Evolutionary conservation across 1,140 invertebrate species (phyloP), one percentile per base, ranked within the genome.

Genomic region (Drosophila bocqueti): DNA sequence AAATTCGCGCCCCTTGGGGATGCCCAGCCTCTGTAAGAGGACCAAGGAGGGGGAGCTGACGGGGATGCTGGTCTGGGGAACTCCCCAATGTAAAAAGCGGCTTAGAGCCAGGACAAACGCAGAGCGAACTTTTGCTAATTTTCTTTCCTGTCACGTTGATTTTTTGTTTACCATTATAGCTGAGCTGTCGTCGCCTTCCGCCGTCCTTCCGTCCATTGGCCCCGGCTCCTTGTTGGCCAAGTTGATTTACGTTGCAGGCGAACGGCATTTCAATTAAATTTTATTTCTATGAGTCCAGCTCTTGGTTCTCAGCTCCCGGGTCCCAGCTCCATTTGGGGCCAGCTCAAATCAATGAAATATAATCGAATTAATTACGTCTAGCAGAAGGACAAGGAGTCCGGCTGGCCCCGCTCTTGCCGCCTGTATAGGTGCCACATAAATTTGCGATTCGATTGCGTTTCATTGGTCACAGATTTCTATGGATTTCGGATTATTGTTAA

Each of bases 341-440:
- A 60, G 79, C 64, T 79, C 81, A 87, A 91, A 91, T 91, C 87
- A 91, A 91, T 91, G 87, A 91, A 91, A 91, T 87, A 91, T 91
- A 91, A 91, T 91, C 87, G 83, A 91, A 91, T 91, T 91, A 91
- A 91, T 91, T 91, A 91, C 87, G 81, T 90, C 82, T 79, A 76
- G 68, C 60, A 72, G 58, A 66, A 77, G 68, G 76, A 76, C 47
- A 62, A 34, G 50, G 24, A 31, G 31, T 50, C 26, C 49, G 8
- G 29, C 36, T 15, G 36, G 34, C 18, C 31, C 16, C 29, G n/a
- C 50, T 7, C 49, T 4, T 18, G 50, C 26, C 43, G 21, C 57
- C 57, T 72, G 68, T 66, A 40, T 73, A 73, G 71, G 73, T 78
- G 81, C 64, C 83, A 86, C 79, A 91, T 91, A 91, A 91, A 87